phyloP scores from a whole-genome alignment of 1,140 invertebrate species.

The Wiebesia pumilae region DNA sequence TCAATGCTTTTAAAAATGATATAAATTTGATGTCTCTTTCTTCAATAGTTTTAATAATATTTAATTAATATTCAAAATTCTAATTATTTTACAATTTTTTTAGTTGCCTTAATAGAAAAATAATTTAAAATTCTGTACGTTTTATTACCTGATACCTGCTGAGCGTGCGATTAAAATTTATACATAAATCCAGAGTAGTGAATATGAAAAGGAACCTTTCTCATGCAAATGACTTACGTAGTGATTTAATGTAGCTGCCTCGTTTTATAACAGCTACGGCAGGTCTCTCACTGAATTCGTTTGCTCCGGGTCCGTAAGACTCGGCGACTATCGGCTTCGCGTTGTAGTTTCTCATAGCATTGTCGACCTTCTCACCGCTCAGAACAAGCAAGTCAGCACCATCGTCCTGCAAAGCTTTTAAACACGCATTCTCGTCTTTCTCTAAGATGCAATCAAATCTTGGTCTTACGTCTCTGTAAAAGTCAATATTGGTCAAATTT shows the following conservation, averaged over 20 bases:
- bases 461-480: conserved; percentile 80
- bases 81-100: too few relatives aligned
- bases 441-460: conserved; percentile 80
- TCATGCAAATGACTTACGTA: conserved; percentile 32
- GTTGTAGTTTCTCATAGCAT: conserved; percentile 75
- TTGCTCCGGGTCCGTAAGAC: conserved; percentile 69
- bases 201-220: not conserved
- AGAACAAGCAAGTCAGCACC: conserved; percentile 80
- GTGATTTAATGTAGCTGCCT: conserved; percentile 64
- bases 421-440: conserved; percentile 77
- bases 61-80: too few relatives aligned
- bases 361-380: conserved; percentile 77
- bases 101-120: too few relatives aligned
- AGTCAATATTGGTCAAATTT: not conserved
- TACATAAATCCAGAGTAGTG: not conserved
- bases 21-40: too few relatives aligned
- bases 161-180: too few relatives aligned
- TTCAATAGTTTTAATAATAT: too few relatives aligned
- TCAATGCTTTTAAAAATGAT: too few relatives aligned
- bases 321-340: conserved; percentile 75
- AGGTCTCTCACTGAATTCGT: conserved; percentile 70
- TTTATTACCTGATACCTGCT: too few relatives aligned
- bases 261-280: conserved; percentile 79
- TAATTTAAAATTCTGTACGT: too few relatives aligned
- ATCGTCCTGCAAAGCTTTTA: conserved; percentile 79